Evolutionary conservation across 2,113 vertebrate species (phyloP).

Genomic region (Struthio camelus): DNA sequence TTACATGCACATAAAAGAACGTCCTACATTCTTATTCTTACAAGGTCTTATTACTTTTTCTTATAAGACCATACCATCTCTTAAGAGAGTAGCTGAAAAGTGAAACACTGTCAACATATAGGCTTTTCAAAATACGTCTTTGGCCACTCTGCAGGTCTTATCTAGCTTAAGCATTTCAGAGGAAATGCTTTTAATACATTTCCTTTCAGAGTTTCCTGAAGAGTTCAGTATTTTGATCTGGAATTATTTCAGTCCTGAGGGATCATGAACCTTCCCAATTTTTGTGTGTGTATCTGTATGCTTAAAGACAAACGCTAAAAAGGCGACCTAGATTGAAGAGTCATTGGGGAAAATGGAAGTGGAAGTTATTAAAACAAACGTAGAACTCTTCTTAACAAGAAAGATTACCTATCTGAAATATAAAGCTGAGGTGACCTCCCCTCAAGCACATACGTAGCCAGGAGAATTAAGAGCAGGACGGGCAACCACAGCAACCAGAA

Average conservation of each 20-base stretch:
- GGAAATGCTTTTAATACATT: neutral
- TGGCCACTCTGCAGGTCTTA: accelerated
- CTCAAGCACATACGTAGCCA: neutral
- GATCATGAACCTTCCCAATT: no score
- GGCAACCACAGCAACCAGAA: neutral
- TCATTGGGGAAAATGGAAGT: neutral
- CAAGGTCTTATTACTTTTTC: neutral
- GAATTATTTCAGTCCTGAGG: neutral
- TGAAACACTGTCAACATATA: neutral
- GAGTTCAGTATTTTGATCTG: neutral
- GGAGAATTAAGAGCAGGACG: neutral
- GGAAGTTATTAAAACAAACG: neutral
- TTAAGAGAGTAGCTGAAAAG: neutral
- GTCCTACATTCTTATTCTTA: neutral
- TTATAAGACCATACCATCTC: accelerated
- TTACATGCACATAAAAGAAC: neutral
- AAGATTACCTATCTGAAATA: neutral
- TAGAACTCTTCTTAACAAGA: neutral
- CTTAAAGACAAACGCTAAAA: neutral
- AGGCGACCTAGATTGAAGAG: neutral
- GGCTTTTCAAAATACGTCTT: neutral
- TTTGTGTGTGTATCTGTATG: no score
- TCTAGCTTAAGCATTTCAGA: neutral
- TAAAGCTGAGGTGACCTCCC: neutral
- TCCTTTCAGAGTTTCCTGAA: neutral